A percentile compares a stretch with the other conserved stretches of the same genome.
Conservation (phyloP, 2,888 invertebrate genomes). For the Strigamia maritima region DNA sequence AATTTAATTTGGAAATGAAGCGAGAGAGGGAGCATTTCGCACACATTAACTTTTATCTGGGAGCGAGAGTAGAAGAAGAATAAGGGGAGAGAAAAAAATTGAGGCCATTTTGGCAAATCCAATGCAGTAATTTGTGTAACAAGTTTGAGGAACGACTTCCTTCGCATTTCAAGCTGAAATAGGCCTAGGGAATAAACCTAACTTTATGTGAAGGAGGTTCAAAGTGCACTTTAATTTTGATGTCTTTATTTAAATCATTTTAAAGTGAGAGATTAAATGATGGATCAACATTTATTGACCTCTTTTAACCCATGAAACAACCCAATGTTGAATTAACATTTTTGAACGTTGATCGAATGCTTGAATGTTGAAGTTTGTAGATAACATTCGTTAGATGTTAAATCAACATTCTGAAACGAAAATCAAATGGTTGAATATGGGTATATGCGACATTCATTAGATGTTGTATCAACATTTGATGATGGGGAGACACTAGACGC, state of each 20-base stretch:
- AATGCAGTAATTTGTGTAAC: slow-evolving; percentile 34
- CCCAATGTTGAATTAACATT: too few species aligned
- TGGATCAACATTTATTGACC: too few species aligned
- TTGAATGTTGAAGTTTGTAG: too few species aligned
- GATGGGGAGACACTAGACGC: too few species aligned
- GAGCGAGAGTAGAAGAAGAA: slow-evolving; percentile 16
- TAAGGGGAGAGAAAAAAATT: background rate
- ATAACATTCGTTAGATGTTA: too few species aligned
- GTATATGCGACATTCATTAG: too few species aligned
- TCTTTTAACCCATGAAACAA: too few species aligned
- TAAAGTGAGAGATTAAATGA: too few species aligned
- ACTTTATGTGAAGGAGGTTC: background rate
- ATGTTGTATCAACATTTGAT: too few species aligned
- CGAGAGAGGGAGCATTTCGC: slow-evolving; percentile 31
- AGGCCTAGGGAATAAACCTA: slow-evolving; percentile 22
- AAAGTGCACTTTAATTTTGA: background rate
- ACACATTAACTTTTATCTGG: slow-evolving; percentile 22
- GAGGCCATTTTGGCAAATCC: slow-evolving; percentile 31
- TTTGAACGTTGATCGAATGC: too few species aligned
- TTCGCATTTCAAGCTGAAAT: slow-evolving; percentile 22
- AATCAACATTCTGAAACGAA: too few species aligned
- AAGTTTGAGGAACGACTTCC: slow-evolving; percentile 23
- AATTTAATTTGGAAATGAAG: slow-evolving; percentile 32
- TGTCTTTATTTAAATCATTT: background rate
- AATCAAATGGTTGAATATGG: too few species aligned